Evolutionary conservation across 2,888 invertebrate genomes (phyloP).

Genomic region (Orgyia antiqua): DNA sequence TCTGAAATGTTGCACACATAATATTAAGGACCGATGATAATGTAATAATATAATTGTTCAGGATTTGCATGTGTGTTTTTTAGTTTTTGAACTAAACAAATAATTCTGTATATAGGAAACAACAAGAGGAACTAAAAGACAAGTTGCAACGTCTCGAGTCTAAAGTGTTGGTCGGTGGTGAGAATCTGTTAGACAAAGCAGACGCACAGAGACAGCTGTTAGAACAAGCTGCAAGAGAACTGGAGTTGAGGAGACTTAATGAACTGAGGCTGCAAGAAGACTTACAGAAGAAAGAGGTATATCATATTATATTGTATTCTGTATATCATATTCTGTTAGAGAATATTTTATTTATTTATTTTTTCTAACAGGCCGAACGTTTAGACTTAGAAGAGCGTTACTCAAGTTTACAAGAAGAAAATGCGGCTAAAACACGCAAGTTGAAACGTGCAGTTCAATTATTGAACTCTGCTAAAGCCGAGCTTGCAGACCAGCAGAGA

Average conservation of each 20-base stretch:
- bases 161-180: constrained; percentile 98
- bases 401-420: constrained; percentile 96
- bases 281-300: constrained; percentile 92
- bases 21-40: too few relatives aligned
- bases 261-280: constrained; percentile 90
- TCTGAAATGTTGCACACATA: too few relatives aligned
- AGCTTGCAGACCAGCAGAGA: constrained; percentile 90
- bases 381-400: constrained; percentile 97
- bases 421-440: constrained; percentile 93
- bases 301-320: too few relatives aligned
- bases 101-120: constrained; percentile 59
- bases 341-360: too few relatives aligned
- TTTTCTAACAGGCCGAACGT: constrained; percentile 87
- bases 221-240: constrained; percentile 90
- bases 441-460: constrained; percentile 92
- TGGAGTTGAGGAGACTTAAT: constrained; percentile 86
- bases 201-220: constrained; percentile 94
- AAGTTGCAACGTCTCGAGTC: constrained; percentile 94
- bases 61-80: too few relatives aligned
- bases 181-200: constrained; percentile 97
- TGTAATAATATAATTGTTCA: too few relatives aligned
- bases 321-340: too few relatives aligned
- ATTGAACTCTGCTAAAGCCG: constrained; percentile 90
- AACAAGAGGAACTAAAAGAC: constrained; percentile 89
- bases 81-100: too few relatives aligned